Percentiles rank a stretch among this genome's conserved stretches.
phyloP scores from a whole-genome alignment of 2,113 vertebrate species.

The Dicentrarchus labrax region DNA sequence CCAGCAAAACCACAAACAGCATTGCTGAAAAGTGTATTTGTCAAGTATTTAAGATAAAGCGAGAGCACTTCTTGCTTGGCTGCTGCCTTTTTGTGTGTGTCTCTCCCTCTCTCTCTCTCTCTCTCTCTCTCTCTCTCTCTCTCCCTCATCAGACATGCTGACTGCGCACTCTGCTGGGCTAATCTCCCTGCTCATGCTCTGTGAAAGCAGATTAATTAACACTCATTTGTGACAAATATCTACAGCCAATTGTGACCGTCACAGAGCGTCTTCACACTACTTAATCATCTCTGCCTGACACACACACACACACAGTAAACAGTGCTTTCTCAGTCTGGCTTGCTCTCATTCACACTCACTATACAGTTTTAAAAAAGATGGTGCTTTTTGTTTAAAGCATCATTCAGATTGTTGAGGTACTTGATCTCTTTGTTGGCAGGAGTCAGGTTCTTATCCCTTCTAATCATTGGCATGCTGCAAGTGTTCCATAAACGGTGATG shows the following conservation, averaged over 20 bases:
- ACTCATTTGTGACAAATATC: slow-evolving; percentile 81
- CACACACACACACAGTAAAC: slow-evolving; percentile 47
- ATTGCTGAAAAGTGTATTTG: slow-evolving; percentile 42
- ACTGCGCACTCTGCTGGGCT: slow-evolving; percentile 74
- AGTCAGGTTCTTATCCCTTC: slow-evolving; percentile 21
- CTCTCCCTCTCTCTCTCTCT: not conserved
- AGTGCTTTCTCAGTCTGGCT: not conserved
- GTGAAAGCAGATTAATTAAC: slow-evolving; percentile 83
- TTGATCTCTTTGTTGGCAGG: slow-evolving; percentile 10
- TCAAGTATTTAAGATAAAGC: slow-evolving; percentile 46
- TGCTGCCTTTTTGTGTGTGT: not conserved
- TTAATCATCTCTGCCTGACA: slow-evolving; percentile 62
- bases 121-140: slow-evolving; percentile 9
- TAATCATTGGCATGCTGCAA: slow-evolving; percentile 38
- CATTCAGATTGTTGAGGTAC: slow-evolving; percentile 14
- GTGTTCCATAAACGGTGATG: slow-evolving; percentile 26
- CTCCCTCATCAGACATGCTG: slow-evolving; percentile 75
- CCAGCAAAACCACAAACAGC: slow-evolving; percentile 14
- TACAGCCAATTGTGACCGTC: slow-evolving; percentile 75
- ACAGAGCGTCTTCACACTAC: slow-evolving; percentile 66
- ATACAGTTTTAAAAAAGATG: not conserved
- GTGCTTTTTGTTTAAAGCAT: slow-evolving; percentile 6
- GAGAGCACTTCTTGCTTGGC: not conserved
- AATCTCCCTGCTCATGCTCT: slow-evolving; percentile 76
- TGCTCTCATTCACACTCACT: slow-evolving; percentile 4